Conservation (phyloP, 2,113 vertebrate genomes). For the Saguinus midas region DNA sequence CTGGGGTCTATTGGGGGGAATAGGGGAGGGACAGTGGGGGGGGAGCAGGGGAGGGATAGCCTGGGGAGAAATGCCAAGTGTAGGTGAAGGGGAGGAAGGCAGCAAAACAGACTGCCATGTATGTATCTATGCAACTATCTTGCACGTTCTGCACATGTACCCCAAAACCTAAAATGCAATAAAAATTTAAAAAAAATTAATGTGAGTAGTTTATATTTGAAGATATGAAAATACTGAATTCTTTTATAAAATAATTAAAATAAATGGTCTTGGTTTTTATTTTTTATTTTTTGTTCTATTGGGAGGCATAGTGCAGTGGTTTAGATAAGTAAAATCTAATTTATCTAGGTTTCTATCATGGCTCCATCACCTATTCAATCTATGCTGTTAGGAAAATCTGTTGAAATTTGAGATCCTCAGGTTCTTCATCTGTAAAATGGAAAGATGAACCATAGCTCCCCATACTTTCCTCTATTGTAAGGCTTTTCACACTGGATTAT, state of each 20-base stretch:
- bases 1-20: too few relatives aligned
- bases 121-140: too few relatives aligned
- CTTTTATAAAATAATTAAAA: constrained; percentile 43
- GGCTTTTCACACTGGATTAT: not conserved
- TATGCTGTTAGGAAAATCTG: not conserved
- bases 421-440: not conserved
- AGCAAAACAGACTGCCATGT: too few relatives aligned
- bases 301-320: not conserved
- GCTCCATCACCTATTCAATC: not conserved
- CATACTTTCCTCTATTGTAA: not conserved
- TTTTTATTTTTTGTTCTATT: not conserved
- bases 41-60: too few relatives aligned
- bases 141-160: too few relatives aligned
- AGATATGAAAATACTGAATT: not conserved
- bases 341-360: not conserved
- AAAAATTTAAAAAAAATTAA: not conserved
- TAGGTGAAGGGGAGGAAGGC: too few relatives aligned
- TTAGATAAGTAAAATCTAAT: not conserved
- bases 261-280: not conserved
- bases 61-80: too few relatives aligned
- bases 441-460: not conserved
- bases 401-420: not conserved
- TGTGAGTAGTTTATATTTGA: not conserved
- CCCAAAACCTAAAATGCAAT: too few relatives aligned
- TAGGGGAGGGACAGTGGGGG: too few relatives aligned